phyloP scores from a whole-genome alignment of 2,113 vertebrate species.

The Falcunculus frontatus region DNA sequence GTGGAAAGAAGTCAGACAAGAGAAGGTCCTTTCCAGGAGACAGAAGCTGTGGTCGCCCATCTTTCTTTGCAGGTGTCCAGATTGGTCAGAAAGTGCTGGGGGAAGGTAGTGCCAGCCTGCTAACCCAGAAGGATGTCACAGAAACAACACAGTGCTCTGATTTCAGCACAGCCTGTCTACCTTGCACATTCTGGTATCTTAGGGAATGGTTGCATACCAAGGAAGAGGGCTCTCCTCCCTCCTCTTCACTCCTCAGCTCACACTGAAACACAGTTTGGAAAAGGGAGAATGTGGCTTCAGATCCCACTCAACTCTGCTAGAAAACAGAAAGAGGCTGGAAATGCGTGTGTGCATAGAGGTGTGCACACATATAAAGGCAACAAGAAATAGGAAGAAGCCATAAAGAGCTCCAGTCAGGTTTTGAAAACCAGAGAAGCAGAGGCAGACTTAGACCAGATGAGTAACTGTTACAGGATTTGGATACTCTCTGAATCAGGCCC shows the following conservation, averaged over 20 bases:
- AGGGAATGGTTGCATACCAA: not conserved
- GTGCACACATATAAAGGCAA: not conserved
- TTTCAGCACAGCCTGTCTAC: not conserved
- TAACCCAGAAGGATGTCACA: not conserved
- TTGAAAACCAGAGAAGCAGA: not conserved
- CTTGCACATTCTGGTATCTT: not conserved
- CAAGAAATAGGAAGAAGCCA: not conserved
- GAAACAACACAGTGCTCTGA: not conserved
- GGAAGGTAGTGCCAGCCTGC: not conserved
- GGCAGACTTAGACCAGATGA: not conserved
- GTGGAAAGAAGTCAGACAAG: not conserved
- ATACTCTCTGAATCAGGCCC: not conserved
- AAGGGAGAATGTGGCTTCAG: not conserved
- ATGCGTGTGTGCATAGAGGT: rapidly evolving
- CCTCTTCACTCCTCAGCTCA: not conserved
- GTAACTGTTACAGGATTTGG: not conserved
- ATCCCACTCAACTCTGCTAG: not conserved
- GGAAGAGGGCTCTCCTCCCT: not conserved
- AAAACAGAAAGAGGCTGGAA: not conserved
- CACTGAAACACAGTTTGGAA: not conserved
- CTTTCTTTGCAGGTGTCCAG: not conserved
- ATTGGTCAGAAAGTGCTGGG: not conserved
- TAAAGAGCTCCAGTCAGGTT: not conserved
- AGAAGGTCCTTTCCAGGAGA: not conserved
- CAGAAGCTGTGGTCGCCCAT: not conserved